Conservation (phyloP, 2,888 invertebrate genomes). For the Trissolcus japonicus region DNA sequence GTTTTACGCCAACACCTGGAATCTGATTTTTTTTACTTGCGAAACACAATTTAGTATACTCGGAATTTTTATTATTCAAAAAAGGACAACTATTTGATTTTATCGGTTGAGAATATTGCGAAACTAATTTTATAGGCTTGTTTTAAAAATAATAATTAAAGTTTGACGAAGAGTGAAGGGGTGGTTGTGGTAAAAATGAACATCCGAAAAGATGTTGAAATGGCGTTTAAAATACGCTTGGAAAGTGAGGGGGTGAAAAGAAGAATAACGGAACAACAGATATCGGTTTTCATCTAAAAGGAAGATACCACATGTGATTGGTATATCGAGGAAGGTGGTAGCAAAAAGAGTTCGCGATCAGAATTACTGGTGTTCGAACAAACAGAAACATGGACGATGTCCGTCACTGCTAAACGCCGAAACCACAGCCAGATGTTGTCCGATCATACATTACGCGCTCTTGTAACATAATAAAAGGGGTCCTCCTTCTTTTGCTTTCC, state of each 20-base stretch:
- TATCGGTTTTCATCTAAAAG: too few species aligned
- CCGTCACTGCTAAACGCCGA: constrained; percentile 69
- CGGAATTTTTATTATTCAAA: neutral
- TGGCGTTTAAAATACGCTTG: neutral
- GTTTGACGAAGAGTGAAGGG: too few species aligned
- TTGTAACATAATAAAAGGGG: constrained; percentile 57
- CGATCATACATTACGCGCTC: constrained; percentile 63
- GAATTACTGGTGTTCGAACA: constrained; percentile 39
- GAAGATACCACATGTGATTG: too few species aligned
- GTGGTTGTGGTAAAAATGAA: too few species aligned
- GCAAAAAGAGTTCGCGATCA: neutral
- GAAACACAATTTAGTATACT: too few species aligned
- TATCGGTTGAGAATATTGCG: too few species aligned
- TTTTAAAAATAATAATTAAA: too few species aligned
- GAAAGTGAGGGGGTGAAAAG: too few species aligned
- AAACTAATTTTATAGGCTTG: too few species aligned
- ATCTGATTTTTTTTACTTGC: neutral
- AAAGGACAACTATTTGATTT: too few species aligned
- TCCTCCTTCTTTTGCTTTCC: constrained; percentile 51
- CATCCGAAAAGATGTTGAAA: neutral
- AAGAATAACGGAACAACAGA: too few species aligned
- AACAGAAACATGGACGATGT: constrained; percentile 53
- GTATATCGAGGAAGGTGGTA: too few species aligned
- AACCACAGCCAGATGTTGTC: constrained; percentile 73
- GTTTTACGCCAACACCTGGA: constrained; percentile 38